These are phyloP conservation scores for Lagopus leucura DNA, from an alignment of 2,113 vertebrate species.

Conservation along the genomic window DNA sequence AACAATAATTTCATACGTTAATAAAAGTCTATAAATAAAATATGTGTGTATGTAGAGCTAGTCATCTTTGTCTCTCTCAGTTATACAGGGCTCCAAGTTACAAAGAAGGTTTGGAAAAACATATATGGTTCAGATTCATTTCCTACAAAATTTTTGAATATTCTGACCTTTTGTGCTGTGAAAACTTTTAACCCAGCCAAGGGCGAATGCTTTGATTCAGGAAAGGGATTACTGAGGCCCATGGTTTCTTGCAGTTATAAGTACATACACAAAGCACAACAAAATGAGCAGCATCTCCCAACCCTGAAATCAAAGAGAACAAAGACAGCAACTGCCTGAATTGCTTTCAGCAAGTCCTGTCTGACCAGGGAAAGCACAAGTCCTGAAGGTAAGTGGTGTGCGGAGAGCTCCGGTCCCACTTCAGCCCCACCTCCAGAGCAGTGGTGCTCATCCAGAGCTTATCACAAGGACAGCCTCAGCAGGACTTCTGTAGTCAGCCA, in stretches of 20 bases:
- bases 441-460: background rate
- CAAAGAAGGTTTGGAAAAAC: background rate
- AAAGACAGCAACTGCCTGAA: background rate
- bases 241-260: background rate
- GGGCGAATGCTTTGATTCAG: background rate
- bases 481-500: background rate
- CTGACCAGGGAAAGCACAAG: background rate
- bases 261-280: background rate
- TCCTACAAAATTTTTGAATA: background rate
- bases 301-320: background rate
- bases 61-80: background rate
- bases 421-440: background rate
- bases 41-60: background rate
- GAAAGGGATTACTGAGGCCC: background rate
- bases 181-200: background rate
- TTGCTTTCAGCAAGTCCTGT: background rate
- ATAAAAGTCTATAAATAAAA: background rate
- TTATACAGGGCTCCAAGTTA: background rate
- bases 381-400: rapidly evolving
- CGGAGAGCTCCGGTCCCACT: background rate
- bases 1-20: background rate
- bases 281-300: background rate
- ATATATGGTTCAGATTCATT: background rate
- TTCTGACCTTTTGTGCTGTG: background rate
- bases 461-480: background rate